phyloP scores from a whole-genome alignment of 2,797 vertebrate genomes.

The Periophthalmus magnuspinnatus region DNA sequence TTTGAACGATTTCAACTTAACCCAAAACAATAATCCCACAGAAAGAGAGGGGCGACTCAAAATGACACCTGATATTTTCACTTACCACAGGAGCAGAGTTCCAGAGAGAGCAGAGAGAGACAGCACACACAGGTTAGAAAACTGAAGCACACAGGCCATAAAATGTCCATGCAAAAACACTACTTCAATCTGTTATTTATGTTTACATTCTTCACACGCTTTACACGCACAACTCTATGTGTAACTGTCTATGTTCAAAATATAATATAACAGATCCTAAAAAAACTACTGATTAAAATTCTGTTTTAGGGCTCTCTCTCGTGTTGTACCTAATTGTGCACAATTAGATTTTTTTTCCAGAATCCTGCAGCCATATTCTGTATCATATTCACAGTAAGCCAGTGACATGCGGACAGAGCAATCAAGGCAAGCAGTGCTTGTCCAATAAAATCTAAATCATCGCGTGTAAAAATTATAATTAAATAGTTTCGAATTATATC shows the following conservation, averaged over 20 bases:
- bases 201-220: neutral
- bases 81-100: conserved; percentile 76
- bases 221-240: conserved; percentile 21
- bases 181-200: no score
- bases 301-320: no score
- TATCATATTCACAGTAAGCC: no score
- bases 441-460: no score
- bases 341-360: no score
- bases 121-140: conserved; percentile 71
- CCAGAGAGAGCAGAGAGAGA: conserved; percentile 77
- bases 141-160: conserved; percentile 49
- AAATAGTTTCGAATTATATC: no score
- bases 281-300: no score
- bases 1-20: conserved; percentile 22
- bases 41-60: conserved; percentile 47
- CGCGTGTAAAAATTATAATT: no score
- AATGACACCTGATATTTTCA: conserved; percentile 49
- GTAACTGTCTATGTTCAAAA: neutral
- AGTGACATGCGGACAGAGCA: no score
- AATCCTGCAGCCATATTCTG: no score
- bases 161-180: conserved; percentile 25
- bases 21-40: conserved; percentile 31
- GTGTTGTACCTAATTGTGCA: no score
- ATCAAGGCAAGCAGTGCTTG: no score
- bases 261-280: neutral